Base-by-base conservation (phyloP, 2,113 vertebrate species). In the Vidua macroura region DNA sequence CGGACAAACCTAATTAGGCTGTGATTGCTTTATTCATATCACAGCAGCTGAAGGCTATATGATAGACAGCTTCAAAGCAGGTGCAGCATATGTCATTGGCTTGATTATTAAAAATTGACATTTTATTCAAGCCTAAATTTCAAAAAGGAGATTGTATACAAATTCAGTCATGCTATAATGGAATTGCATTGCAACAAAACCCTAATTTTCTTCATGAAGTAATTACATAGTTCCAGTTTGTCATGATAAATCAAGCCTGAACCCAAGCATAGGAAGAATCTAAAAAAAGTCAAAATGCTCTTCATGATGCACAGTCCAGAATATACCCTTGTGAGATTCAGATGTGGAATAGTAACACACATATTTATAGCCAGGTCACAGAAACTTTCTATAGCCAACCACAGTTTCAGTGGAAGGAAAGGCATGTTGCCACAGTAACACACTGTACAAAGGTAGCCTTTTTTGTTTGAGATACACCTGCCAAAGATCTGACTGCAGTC, bases 1-100 rank as follows among this genome's bases (percentile, higher is more conserved):
- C 8, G 46, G 70, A 87, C 58, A 89, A 95, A 92, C 16, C 25
- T 89, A 85, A 89, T 95, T 93, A 95, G 91, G 59, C 59, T 83
- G 82, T 63, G 72, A 77, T 86, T 90, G 86, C 41, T 93, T 94
- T 94, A 94, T 94, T 94, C 82, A 41, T 83, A 87, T 41, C 67
- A 70, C 24, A 88, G 67, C 79, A 97, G 90, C 68, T 92, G 88
- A 95, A 90, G 73, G 55, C 76, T 86, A 17, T 52, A 86, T 81
- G 76, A 93, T 78, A 94, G 94, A 95, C 51, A 83, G 64, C 82
- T 89, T 88, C 64, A 83, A 89, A 88, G 82, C 59, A 90, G 55
- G 17, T 90, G 59, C 72, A 83, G 43, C 27, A 66, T 80, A 58
- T 83, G 77, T 74, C 75, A 94, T 33, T 80, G 60, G 20, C 52